These are phyloP conservation scores for Kryptolebias marmoratus DNA, from an alignment of 2,113 vertebrate genomes.

Conservation along the genomic window DNA sequence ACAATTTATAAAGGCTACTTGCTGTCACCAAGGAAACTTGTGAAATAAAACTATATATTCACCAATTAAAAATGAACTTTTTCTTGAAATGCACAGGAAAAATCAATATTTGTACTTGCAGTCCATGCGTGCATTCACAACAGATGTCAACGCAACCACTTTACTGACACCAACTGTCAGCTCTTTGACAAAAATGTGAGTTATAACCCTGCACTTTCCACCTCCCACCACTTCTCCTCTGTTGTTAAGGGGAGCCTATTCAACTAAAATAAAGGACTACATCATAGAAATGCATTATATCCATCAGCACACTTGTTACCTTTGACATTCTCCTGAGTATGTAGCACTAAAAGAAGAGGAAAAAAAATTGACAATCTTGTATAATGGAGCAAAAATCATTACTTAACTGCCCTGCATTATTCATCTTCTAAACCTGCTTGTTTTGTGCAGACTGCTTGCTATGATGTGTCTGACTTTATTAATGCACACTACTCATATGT, in stretches of 20 bases:
- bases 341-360: not conserved
- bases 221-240: conserved; percentile 13
- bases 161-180: not conserved
- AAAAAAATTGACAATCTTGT: conserved; percentile 8
- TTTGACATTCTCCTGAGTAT: conserved; percentile 15
- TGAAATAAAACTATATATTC: not conserved
- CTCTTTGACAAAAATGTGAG: conserved; percentile 8
- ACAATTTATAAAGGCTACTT: not conserved
- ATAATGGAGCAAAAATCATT: conserved; percentile 12
- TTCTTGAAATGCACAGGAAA: not conserved
- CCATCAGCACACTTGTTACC: conserved; percentile 20
- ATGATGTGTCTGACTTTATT: not conserved
- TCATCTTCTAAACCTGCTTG: not conserved
- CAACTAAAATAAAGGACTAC: conserved; percentile 12
- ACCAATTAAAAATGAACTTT: not conserved
- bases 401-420: not conserved
- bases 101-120: conserved; percentile 8
- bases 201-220: conserved; percentile 13
- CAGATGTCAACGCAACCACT: not conserved
- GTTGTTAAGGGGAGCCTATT: conserved; percentile 11
- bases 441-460: not conserved
- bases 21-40: not conserved
- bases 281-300: conserved; percentile 17
- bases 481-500: not conserved
- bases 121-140: conserved; percentile 1